Evolutionary conservation across 2,113 vertebrate species (phyloP).

Genomic region (Fulica atra): DNA sequence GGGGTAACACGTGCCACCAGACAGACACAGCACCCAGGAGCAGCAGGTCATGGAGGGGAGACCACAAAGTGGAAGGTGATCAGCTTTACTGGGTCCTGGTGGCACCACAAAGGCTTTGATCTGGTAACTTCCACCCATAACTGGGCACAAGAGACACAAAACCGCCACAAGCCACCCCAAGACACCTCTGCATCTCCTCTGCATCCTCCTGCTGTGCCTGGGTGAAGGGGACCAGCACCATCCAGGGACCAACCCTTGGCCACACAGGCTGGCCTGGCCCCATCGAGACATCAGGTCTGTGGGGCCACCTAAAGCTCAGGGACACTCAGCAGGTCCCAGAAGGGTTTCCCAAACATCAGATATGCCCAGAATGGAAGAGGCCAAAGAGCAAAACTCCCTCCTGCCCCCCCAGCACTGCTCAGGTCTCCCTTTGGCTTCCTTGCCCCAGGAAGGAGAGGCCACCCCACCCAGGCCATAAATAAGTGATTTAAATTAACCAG

Average conservation of each 20-base stretch:
- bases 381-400: not conserved
- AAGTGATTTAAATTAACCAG: not conserved
- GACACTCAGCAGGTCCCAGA: not conserved
- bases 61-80: not conserved
- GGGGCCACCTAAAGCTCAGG: not conserved
- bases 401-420: not conserved
- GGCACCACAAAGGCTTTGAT: not conserved
- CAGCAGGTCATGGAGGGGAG: not conserved
- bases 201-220: not conserved
- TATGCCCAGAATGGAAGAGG: not conserved
- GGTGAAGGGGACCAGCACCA: not conserved
- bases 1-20: not conserved
- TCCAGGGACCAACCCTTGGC: not conserved
- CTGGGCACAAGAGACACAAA: not conserved
- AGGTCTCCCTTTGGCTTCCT: not conserved
- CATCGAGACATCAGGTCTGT: fast-evolving
- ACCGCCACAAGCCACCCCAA: too few species aligned
- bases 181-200: not conserved
- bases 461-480: not conserved
- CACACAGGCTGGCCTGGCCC: not conserved
- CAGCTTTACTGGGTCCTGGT: not conserved
- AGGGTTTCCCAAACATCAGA: fast-evolving
- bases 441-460: not conserved
- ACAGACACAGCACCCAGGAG: not conserved
- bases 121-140: not conserved